phyloP scores from a whole-genome alignment of 1,140 invertebrate species.

The Episyrphus balteatus region DNA sequence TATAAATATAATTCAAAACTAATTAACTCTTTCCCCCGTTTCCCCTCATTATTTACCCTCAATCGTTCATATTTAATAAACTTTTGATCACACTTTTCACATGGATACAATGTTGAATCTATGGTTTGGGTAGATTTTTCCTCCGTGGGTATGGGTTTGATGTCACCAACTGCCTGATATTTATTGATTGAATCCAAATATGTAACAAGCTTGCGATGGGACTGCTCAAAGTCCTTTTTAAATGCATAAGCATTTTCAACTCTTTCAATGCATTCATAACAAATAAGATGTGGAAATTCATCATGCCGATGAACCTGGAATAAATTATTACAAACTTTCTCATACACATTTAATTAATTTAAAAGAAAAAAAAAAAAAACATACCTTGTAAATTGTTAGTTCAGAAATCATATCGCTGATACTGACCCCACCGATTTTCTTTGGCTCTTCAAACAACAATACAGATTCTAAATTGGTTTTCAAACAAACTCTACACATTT shows the following conservation, averaged over 20 bases:
- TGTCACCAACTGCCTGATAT: not conserved
- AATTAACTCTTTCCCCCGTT: too few species aligned
- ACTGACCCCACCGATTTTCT: slow-evolving; percentile 18
- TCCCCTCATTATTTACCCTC: not conserved
- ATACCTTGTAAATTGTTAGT: slow-evolving; percentile 23
- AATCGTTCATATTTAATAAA: slow-evolving; percentile 14
- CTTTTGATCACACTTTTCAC: slow-evolving; percentile 24
- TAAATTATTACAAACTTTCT: too few species aligned
- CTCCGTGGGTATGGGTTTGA: not conserved
- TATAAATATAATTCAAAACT: not conserved
- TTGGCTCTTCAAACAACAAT: slow-evolving; percentile 26
- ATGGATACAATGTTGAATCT: slow-evolving; percentile 17
- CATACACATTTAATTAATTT: not conserved
- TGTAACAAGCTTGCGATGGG: slow-evolving; percentile 20
- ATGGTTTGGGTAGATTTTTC: slow-evolving; percentile 29
- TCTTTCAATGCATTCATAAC: slow-evolving; percentile 16
- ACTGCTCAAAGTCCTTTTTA: slow-evolving; percentile 20
- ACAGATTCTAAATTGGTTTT: slow-evolving; percentile 16
- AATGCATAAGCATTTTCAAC: slow-evolving; percentile 27
- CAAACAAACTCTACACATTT: slow-evolving; percentile 28
- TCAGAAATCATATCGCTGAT: slow-evolving; percentile 25
- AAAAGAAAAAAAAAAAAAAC: slow-evolving; percentile 3
- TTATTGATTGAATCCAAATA: not conserved
- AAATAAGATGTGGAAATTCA: slow-evolving; percentile 24
- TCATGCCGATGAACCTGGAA: not conserved